phyloP scores from a whole-genome alignment of 2,797 vertebrate genomes.

The Acanthurus leucopareius region DNA sequence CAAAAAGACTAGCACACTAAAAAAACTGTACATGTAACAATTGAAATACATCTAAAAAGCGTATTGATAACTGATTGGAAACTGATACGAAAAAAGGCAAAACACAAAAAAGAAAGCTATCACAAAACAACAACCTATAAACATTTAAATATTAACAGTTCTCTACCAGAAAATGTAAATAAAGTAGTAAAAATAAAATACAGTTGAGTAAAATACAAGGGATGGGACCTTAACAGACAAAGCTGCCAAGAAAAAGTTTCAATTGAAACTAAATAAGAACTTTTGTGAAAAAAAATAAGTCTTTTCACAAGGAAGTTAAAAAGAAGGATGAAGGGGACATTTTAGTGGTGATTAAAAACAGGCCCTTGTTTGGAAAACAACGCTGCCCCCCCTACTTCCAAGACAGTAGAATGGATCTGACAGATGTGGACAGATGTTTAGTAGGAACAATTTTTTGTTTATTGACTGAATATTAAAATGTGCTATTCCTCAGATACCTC shows the following conservation, averaged over 20 bases:
- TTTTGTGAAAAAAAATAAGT: not conserved
- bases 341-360: conserved; percentile 20
- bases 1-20: conserved; percentile 27
- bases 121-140: conserved; percentile 30
- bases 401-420: conserved; percentile 5
- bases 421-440: not conserved
- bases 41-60: conserved; percentile 62
- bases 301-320: conserved; percentile 62
- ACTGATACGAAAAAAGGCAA: conserved; percentile 25
- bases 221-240: conserved; percentile 61
- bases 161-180: conserved; percentile 50
- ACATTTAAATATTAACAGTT: conserved; percentile 72
- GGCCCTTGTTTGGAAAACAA: conserved; percentile 1
- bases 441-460: not conserved
- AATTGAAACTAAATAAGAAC: conserved; percentile 75
- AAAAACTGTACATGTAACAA: conserved; percentile 62
- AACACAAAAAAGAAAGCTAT: conserved; percentile 1
- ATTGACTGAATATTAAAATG: not conserved
- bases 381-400: conserved; percentile 7
- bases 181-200: conserved; percentile 48
- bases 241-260: conserved; percentile 79
- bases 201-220: conserved; percentile 22
- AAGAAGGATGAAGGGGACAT: not conserved
- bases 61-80: conserved; percentile 18
- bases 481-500: not conserved